Conservation (phyloP, 2,113 vertebrate species). For the Garra rufa region DNA sequence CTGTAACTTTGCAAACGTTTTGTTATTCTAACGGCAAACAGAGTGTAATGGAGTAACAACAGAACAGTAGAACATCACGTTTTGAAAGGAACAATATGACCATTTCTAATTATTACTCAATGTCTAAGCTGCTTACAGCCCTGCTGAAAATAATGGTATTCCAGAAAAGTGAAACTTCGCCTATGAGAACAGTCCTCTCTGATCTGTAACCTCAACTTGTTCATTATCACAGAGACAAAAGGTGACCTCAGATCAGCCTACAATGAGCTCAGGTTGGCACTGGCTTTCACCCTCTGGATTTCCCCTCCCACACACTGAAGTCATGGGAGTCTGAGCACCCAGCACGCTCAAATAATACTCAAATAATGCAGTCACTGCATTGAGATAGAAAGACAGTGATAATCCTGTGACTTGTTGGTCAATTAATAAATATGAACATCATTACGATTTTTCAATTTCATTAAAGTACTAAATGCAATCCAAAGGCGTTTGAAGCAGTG, state of each 20-base stretch:
- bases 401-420: not conserved
- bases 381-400: not conserved
- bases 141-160: not conserved
- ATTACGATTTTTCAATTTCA: constrained; percentile 18
- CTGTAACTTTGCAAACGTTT: too few relatives aligned
- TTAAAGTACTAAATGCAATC: not conserved
- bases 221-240: not conserved
- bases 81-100: not conserved
- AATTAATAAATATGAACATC: constrained; percentile 43
- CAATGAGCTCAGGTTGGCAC: constrained; percentile 45
- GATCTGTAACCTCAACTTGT: not conserved
- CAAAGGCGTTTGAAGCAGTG: not conserved
- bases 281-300: constrained; percentile 54
- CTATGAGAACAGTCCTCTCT: not conserved
- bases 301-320: constrained; percentile 58
- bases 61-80: not conserved
- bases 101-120: too few relatives aligned
- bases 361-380: constrained; percentile 59
- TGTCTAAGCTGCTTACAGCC: too few relatives aligned
- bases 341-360: constrained; percentile 65
- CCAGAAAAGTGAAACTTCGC: not conserved
- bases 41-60: too few relatives aligned
- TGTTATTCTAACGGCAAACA: too few relatives aligned
- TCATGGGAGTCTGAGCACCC: constrained; percentile 57
- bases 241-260: constrained; percentile 11